Evolutionary conservation across 2,797 vertebrate species (phyloP), one percentile per base, ranked within the genome.

Genomic region (Phyllotis vaccarum): DNA sequence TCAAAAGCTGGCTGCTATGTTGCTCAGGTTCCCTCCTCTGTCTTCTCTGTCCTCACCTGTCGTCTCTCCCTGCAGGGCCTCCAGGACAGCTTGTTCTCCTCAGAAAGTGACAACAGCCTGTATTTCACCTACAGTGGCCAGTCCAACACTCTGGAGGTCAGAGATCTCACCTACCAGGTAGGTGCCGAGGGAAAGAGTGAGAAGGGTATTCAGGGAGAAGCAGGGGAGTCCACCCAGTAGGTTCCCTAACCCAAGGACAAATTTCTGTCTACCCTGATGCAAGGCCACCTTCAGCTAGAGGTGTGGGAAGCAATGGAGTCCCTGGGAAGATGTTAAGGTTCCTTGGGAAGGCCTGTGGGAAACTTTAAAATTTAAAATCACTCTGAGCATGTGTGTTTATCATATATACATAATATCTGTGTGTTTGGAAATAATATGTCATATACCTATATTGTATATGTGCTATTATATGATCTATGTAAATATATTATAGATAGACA

Each of bases 71-170:
- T 92, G 52, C 97, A 98, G 97, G 99, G 97, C 94, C 87, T 97
- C 88, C 97, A 96, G 98, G 98, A 99, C 31, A 83, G 98, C 88
- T 95, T 99, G 95, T 99, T 99, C 99, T 98, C 97, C 40, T 99
- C 99, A 0, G 98, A 99, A 93, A 99, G 99, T 62, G 99, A 99
- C 98, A 99, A 98, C 98, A 99, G 99, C 68, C 98, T 99, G 43
- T 99, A 99, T 98, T 99, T 99, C 98, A 99, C 99, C 95, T 99
- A 99, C 98, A 99, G 98, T 0, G 99, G 99, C 72, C 98, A 98
- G 80, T 97, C 99, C 97, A 99, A 99, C 11, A 96, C 99, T 95
- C 98, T 99, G 66, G 99, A 99, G 96, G 99, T 99, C 97, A 99
- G 98, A 96, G 98, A 99, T 97, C 99, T 99, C 97, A 99, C 98